Evolutionary conservation across 2,113 vertebrate genomes (phyloP), one percentile per base, ranked within the genome.

Genomic region (Tor tambroides): DNA sequence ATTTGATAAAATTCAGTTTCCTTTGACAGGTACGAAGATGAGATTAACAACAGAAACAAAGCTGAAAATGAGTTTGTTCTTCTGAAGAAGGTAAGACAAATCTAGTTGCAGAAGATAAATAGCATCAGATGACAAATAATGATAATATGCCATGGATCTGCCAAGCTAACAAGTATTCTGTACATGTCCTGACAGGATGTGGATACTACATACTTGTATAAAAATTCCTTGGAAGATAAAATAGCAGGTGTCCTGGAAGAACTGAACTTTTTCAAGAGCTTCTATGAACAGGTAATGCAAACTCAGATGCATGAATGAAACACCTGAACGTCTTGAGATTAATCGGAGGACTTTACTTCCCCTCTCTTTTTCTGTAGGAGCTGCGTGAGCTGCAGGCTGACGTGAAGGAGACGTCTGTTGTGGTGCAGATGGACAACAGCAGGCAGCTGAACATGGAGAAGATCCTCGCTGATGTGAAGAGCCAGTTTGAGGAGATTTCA

Each of bases 341-440:
- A 32, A 8, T 38, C 14, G 15, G 28, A 15, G 6, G 49, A 10
- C 21, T 41, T 78, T 69, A 1, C 63, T 9, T 11, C 6, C 38
- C 15, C 63, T 88, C 49, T 88, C 43, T 49, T 9, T 84, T 6
- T 21, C 12, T 78, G 56, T 88, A 98, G 97, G 96, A 98, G 86
- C 84, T 97, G 78, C 83, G 51, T 1, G 96, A 97, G 90, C 85
- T 97, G 80, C 93, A 96, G 89, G 72, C 89, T 1, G 94, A 93
- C 87, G 87, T 96, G 90, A 95, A 94, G 0, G 92, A 95, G 67
- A 97, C 95, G 1, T 95, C 93, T 0, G 95, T 97, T n/a, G 79
- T 97, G 15, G 93, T 98, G 43, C 93, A 96, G 91, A 97, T 98
- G 95, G 96, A 97, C 92, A 97, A 97, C 92, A 94, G 93, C 86